Evolutionary conservation across 2,113 vertebrate species (phyloP), one percentile per base, ranked within the genome.

Genomic region (Odontophorus gujanensis): DNA sequence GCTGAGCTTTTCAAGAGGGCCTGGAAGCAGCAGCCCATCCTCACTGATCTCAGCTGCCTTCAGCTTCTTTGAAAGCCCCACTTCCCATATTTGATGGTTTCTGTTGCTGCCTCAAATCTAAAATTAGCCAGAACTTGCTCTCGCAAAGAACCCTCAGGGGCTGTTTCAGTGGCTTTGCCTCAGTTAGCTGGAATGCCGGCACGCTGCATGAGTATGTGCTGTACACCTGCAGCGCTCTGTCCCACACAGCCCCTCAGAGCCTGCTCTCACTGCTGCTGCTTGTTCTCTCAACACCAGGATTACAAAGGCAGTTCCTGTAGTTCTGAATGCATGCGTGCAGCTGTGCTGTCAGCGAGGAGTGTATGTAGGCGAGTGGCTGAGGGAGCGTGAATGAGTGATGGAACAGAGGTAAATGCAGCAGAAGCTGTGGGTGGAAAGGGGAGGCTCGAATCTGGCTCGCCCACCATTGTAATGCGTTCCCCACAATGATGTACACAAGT

Each of bases 331-430:
- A 17, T 77, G 11, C 2, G 57, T 80, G 65, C 76, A 81, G 78
- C 62, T 79, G 80, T 90, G 92, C 83, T 96, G 81, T 81, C 84
- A 96, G 76, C 32, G 55, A 93, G 90, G 77, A 92, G 24, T 36
- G 21, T 26, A 47, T 47, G 86, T 94, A 87, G 92, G 90, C 9
- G 53, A 82, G 69, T 21, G 55, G 72, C 67, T 90, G 90, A 74
- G 69, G 85, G 82, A 93, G 83, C 81, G 85, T 72, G 92, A 89
- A 83, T 92, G 95, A 94, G 24, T 78, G 96, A 88, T n/a, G 73
- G 93, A 94, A 45, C 84, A 92, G 94, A 96, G 48, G 59, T 53
- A 32, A 88, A 78, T 6, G 65, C 62, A 71, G 62, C 72, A 92
- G 83, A 84, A 83, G 63, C 43, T 66, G 79, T 84, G 82, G 86